phyloP scores from a whole-genome alignment of 2,888 invertebrate species.

The Drosophila mimetica region DNA sequence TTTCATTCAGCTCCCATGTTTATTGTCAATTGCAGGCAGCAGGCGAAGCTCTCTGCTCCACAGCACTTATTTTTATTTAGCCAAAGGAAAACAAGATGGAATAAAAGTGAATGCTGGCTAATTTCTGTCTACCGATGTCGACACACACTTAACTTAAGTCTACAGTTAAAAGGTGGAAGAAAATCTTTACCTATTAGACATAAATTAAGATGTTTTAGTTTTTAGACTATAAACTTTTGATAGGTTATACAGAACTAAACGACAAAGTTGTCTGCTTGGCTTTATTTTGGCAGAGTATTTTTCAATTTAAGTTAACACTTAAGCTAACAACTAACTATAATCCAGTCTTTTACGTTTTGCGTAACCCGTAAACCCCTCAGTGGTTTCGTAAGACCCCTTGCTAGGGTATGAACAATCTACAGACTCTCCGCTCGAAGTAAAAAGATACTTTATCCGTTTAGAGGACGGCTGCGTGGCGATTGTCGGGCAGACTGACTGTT shows the following conservation, averaged over 20 bases:
- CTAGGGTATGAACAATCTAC: conserved; percentile 4
- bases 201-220: too few species aligned
- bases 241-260: too few species aligned
- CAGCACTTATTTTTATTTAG: conserved; percentile 64
- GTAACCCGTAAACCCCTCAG: not conserved
- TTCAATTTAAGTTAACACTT: too few species aligned
- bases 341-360: too few species aligned
- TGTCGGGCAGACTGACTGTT: conserved; percentile 20
- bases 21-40: conserved; percentile 63
- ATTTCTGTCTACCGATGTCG: not conserved
- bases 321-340: too few species aligned
- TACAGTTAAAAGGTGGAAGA: too few species aligned
- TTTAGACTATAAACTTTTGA: too few species aligned
- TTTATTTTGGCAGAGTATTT: too few species aligned
- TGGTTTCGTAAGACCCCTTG: not conserved
- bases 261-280: too few species aligned
- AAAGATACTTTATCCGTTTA: conserved; percentile 62
- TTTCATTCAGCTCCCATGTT: conserved; percentile 45
- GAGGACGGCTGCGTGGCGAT: conserved; percentile 50
- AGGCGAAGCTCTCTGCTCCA: conserved; percentile 28
- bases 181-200: too few species aligned
- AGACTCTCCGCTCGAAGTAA: conserved; percentile 30
- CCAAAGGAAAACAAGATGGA: conserved; percentile 23
- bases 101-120: not conserved
- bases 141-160: not conserved